Conservation (phyloP, 2,797 vertebrate genomes). For the Sebastes taczanowskii region DNA sequence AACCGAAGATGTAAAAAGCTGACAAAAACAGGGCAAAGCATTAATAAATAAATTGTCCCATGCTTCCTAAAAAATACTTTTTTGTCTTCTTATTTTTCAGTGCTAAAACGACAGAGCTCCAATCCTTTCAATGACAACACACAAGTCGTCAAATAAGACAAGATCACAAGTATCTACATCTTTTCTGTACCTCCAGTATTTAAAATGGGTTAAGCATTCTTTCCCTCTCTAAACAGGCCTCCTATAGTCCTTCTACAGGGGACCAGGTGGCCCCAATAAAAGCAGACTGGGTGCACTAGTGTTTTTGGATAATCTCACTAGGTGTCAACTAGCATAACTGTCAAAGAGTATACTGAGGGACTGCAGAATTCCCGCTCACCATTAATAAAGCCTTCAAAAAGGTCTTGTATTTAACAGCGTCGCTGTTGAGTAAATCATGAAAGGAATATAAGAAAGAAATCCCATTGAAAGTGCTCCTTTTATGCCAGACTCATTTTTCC, state of each 20-base stretch:
- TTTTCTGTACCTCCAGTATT: slow-evolving; percentile 15
- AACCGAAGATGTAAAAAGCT: background rate
- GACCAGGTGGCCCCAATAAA: slow-evolving; percentile 79
- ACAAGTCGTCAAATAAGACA: background rate
- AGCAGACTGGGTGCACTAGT: slow-evolving; percentile 48
- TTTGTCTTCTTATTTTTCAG: slow-evolving; percentile 52
- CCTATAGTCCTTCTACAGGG: slow-evolving; percentile 14
- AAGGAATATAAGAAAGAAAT: slow-evolving; percentile 68
- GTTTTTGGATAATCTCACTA: slow-evolving; percentile 70
- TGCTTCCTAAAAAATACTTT: slow-evolving; percentile 37
- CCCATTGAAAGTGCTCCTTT: slow-evolving; percentile 64
- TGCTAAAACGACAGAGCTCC: slow-evolving; percentile 14
- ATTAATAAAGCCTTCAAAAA: slow-evolving; percentile 74
- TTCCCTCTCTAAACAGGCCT: slow-evolving; percentile 14
- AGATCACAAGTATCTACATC: background rate
- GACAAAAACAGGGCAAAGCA: background rate
- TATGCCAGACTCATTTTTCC: slow-evolving; percentile 75
- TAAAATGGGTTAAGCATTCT: slow-evolving; percentile 22
- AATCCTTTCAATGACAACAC: background rate
- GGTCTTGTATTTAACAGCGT: slow-evolving; percentile 70
- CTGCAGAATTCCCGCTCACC: slow-evolving; percentile 56
- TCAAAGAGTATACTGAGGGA: slow-evolving; percentile 61
- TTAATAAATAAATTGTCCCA: background rate
- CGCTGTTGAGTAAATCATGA: slow-evolving; percentile 73
- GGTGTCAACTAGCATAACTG: slow-evolving; percentile 70